A percentile compares a stretch with the other conserved stretches of the same genome.
phyloP scores from a whole-genome alignment of 2,888 invertebrate genomes.

The Anticlea derivata region DNA sequence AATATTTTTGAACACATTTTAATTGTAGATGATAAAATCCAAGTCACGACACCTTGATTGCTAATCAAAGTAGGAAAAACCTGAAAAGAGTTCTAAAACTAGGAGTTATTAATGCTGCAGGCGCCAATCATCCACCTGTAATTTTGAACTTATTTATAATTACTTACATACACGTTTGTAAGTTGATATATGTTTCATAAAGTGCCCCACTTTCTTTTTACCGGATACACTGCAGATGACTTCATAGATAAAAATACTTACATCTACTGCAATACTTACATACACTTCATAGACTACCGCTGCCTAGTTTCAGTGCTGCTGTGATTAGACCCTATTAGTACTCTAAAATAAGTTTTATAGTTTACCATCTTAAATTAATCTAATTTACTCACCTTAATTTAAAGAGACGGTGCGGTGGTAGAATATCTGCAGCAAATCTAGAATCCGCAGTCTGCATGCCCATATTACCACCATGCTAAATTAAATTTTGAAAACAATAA shows the following conservation, averaged over 20 bases:
- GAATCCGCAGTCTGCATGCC: constrained; percentile 1
- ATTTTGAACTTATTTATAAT: not conserved
- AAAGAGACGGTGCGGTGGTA: not conserved
- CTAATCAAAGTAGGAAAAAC: constrained; percentile 20
- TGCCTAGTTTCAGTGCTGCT: not conserved
- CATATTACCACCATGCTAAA: not conserved
- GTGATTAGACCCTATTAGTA: too few species aligned
- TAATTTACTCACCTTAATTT: constrained; percentile 7
- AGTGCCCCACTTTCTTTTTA: not conserved
- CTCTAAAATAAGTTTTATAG: not conserved
- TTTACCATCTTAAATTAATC: not conserved
- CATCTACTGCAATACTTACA: constrained; percentile 11
- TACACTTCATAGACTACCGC: not conserved
- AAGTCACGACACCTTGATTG: constrained; percentile 33
- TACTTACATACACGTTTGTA: constrained; percentile 7
- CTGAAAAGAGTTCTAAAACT: constrained; percentile 23
- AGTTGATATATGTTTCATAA: not conserved
- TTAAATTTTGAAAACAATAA: not conserved
- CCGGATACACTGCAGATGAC: not conserved
- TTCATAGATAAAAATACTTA: too few species aligned
- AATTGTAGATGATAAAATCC: constrained; percentile 27
- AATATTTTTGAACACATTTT: constrained; percentile 31
- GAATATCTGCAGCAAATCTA: not conserved
- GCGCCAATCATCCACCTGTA: constrained; percentile 8
- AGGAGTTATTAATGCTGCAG: constrained; percentile 15